Base-by-base conservation (phyloP, 1,140 invertebrate species). In the Drosophila pectinifera region DNA sequence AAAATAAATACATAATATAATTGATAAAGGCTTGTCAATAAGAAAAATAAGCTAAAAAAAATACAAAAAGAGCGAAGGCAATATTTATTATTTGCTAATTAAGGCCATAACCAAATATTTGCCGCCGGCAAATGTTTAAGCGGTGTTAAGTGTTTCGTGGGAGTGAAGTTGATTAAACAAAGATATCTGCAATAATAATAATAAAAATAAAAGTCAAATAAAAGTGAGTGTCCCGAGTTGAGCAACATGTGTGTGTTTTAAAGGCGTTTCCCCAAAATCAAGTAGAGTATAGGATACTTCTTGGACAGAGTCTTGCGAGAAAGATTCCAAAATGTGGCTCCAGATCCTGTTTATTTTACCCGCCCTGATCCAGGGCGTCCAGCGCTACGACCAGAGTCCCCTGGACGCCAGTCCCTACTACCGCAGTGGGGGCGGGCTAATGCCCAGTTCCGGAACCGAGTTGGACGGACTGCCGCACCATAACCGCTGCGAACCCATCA, bases 401-500 rank as follows among this genome's bases (percentile, higher is more conserved):
- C 36, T 90, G 31, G 84, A 88, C 11, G 84, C 84, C 31, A 89
- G 85, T 54, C 65, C 85, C 0, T 91, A 91, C 28, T 91, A 91
- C 62, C 78, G 90, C n/a, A 79, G 80, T 34, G 75, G 81, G 51
- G 76, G 80, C 4, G 78, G 68, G 2, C 6, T 73, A 1, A 80
- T 73, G 68, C 5, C 77, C 31, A 67, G 54, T 36, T 80, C 77
- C 8, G 82, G 76, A 0, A 75, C 74, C 14, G 88, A 84, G 14
- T 3, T 89, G 36, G 85, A 81, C 26, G 73, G 83, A 0, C 72
- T 91, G 26, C 85, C 91, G 6, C 91, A 91, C 43, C 96, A 98
- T 91, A 95, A 96, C 80, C 95, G 96, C 91, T 99, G 98, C 93
- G 97, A 99, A 92, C 96, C 96, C 3, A 98, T 99, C 67, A 98